A percentile compares a stretch with the other conserved stretches of the same genome.
Conservation (phyloP, 1,140 invertebrate genomes). For the Lysiphlebus fabarum region DNA sequence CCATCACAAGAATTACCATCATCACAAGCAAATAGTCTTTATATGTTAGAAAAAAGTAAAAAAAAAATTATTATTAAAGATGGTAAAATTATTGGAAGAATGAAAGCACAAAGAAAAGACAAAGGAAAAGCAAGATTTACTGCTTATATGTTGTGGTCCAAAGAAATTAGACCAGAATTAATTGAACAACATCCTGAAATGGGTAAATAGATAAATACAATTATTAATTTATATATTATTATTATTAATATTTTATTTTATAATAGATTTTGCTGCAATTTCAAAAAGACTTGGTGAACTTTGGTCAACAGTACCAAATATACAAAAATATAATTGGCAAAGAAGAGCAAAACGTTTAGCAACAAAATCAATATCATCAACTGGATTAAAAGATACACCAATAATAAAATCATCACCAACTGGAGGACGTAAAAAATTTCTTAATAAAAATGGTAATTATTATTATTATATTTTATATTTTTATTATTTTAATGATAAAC, state of each 20-base stretch:
- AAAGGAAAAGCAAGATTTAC: conserved; percentile 79
- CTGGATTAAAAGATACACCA: conserved; percentile 39
- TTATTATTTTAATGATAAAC: no score
- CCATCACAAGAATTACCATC: conserved; percentile 53
- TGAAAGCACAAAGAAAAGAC: conserved; percentile 73
- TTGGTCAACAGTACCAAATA: conserved; percentile 72
- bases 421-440: conserved; percentile 50
- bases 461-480: conserved; percentile 15
- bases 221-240: neutral
- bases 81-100: conserved; percentile 66
- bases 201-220: conserved; percentile 52
- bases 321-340: conserved; percentile 68
- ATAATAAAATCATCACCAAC: conserved; percentile 50
- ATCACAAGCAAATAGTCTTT: conserved; percentile 63
- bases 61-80: conserved; percentile 72
- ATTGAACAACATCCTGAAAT: conserved; percentile 70
- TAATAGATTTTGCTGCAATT: conserved; percentile 71
- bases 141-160: conserved; percentile 87
- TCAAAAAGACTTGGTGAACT: conserved; percentile 79
- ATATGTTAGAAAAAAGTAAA: conserved; percentile 76
- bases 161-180: conserved; percentile 73
- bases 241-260: conserved; percentile 22
- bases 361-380: conserved; percentile 48
- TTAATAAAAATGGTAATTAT: conserved; percentile 46
- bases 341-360: conserved; percentile 70